A percentile compares a stretch with the other conserved stretches of the same genome.
These are phyloP conservation scores for Orthochromis indermauri DNA, from an alignment of 2,113 vertebrate genomes.

Conservation along the genomic window DNA sequence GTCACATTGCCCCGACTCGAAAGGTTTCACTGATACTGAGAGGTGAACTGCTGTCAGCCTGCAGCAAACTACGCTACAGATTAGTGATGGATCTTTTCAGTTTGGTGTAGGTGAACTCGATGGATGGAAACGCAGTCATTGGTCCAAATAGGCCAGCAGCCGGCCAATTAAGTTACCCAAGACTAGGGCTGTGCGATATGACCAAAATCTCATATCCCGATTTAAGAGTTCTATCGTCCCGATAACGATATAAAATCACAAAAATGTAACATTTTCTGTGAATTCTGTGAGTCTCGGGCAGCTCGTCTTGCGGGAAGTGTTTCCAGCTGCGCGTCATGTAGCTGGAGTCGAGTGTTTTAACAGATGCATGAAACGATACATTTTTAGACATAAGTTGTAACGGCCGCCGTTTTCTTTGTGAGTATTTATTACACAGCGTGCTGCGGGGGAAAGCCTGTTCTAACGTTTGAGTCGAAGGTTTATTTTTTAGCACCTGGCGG, in stretches of 20 bases:
- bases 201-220: not conserved
- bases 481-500: not conserved
- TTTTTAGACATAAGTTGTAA: not conserved
- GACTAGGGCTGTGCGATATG: not conserved
- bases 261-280: not conserved
- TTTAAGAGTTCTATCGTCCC: accelerated
- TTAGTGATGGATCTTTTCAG: not conserved
- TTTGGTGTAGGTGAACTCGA: accelerated
- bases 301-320: accelerated
- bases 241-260: not conserved
- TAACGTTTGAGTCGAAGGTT: accelerated
- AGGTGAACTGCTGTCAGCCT: not conserved
- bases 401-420: accelerated
- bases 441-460: not conserved
- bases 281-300: not conserved
- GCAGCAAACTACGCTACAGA: not conserved
- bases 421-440: accelerated
- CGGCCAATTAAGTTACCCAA: not conserved
- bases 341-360: accelerated
- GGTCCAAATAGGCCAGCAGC: not conserved
- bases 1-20: not conserved
- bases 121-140: not conserved
- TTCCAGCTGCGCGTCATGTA: accelerated
- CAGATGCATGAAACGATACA: accelerated
- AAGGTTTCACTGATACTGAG: not conserved